These are phyloP conservation scores for Coboldia fuscipes DNA, from an alignment of 1,140 invertebrate species.

Conservation along the genomic window DNA sequence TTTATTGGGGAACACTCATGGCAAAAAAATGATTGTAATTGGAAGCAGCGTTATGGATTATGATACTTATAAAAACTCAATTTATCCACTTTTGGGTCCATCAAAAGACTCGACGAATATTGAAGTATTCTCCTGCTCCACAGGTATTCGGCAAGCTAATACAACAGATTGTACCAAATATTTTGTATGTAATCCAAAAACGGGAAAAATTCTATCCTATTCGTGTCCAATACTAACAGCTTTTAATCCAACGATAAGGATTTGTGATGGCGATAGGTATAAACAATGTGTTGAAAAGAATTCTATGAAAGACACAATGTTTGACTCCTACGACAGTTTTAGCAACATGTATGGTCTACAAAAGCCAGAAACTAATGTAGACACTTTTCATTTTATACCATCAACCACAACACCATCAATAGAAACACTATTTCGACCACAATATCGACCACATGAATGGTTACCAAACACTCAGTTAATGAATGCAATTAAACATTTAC, in stretches of 20 bases:
- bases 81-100: background rate
- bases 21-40: constrained; percentile 11
- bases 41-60: constrained; percentile 17
- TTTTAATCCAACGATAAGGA: constrained; percentile 22
- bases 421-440: constrained; percentile 14
- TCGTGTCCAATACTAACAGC: constrained; percentile 24
- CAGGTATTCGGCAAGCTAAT: constrained; percentile 24
- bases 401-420: constrained; percentile 13
- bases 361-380: constrained; percentile 13
- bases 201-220: constrained; percentile 21
- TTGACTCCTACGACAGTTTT: constrained; percentile 1
- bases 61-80: constrained; percentile 14
- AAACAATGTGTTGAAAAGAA: constrained; percentile 11
- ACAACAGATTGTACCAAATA: constrained; percentile 26
- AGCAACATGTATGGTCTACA: constrained; percentile 10
- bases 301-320: too few relatives aligned
- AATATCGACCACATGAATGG: constrained; percentile 10
- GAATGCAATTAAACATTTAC: background rate
- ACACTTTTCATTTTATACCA: constrained; percentile 12
- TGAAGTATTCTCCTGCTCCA: constrained; percentile 21
- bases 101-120: constrained; percentile 10
- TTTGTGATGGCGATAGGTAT: constrained; percentile 22
- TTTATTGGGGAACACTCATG: too few relatives aligned
- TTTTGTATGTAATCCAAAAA: constrained; percentile 25
- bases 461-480: constrained; percentile 11